phyloP scores from a whole-genome alignment of 2,797 vertebrate genomes.

The Chelon auratus region DNA sequence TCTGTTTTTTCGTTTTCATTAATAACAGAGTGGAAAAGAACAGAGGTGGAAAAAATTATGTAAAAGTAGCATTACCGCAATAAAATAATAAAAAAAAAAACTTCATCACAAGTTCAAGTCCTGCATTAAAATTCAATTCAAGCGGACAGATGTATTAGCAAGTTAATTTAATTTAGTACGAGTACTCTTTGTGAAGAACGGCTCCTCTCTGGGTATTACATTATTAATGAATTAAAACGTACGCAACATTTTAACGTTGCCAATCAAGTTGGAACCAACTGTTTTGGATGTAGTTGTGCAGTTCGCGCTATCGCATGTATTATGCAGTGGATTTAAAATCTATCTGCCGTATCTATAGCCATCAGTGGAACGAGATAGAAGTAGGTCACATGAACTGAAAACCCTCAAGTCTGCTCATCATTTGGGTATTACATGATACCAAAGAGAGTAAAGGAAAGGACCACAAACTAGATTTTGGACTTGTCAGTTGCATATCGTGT shows the following conservation, averaged over 20 bases:
- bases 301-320: neutral
- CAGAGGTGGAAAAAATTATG: slow-evolving; percentile 6
- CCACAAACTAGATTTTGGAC: neutral
- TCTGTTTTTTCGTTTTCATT: slow-evolving; percentile 44
- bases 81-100: neutral
- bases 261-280: slow-evolving; percentile 13
- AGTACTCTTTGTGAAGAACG: slow-evolving; percentile 9
- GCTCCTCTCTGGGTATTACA: slow-evolving; percentile 10
- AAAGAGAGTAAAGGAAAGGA: neutral
- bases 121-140: slow-evolving; percentile 9
- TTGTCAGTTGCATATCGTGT: neutral
- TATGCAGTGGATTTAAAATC: neutral
- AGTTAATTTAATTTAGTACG: slow-evolving; percentile 23
- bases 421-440: no score
- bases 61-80: neutral
- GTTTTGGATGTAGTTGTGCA: neutral
- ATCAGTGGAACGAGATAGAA: neutral
- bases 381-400: neutral
- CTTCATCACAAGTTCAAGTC: neutral
- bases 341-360: neutral
- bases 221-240: slow-evolving; percentile 10
- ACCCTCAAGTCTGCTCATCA: no score
- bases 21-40: slow-evolving; percentile 8
- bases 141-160: neutral
- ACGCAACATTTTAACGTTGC: slow-evolving; percentile 21